Conservation (phyloP, 2,888 invertebrate genomes). For the Unio delphinus region DNA sequence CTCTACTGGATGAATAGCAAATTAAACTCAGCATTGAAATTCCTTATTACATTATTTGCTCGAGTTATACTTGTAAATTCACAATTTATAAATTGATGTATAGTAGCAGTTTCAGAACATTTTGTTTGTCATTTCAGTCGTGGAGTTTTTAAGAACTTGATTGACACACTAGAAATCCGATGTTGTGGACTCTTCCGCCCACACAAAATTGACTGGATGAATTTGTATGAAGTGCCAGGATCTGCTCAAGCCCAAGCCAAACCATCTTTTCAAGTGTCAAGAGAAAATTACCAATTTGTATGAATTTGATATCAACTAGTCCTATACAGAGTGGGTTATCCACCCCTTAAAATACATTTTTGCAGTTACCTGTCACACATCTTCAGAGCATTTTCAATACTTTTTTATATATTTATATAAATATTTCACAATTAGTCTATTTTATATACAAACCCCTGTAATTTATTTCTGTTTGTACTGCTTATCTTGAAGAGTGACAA, state of each 20-base stretch:
- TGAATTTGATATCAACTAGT: conserved; percentile 13
- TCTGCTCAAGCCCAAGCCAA: conserved; percentile 31
- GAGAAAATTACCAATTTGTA: conserved; percentile 64
- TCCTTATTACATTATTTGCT: too few relatives aligned
- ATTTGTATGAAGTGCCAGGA: conserved; percentile 59
- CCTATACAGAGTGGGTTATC: too few relatives aligned
- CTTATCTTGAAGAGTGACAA: too few relatives aligned
- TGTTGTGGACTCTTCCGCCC: conserved; percentile 84
- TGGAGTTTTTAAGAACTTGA: conserved; percentile 85
- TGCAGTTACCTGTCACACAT: too few relatives aligned
- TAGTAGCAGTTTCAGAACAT: not conserved
- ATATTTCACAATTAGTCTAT: too few relatives aligned
- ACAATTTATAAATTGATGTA: not conserved
- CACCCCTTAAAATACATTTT: too few relatives aligned
- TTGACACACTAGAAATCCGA: conserved; percentile 86
- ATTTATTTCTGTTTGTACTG: too few relatives aligned
- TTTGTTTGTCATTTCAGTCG: conserved; percentile 78
- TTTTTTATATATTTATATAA: too few relatives aligned
- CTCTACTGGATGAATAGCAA: too few relatives aligned
- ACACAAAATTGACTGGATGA: conserved; percentile 83
- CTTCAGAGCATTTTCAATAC: too few relatives aligned
- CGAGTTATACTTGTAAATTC: not conserved
- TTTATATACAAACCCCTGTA: too few relatives aligned
- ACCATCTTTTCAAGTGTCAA: conserved; percentile 39
- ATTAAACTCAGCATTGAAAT: too few relatives aligned